Percentiles rank a stretch among this genome's conserved stretches.
These are phyloP conservation scores for Tapera naevia DNA, from an alignment of 2,797 vertebrate genomes.

Conservation along the genomic window DNA sequence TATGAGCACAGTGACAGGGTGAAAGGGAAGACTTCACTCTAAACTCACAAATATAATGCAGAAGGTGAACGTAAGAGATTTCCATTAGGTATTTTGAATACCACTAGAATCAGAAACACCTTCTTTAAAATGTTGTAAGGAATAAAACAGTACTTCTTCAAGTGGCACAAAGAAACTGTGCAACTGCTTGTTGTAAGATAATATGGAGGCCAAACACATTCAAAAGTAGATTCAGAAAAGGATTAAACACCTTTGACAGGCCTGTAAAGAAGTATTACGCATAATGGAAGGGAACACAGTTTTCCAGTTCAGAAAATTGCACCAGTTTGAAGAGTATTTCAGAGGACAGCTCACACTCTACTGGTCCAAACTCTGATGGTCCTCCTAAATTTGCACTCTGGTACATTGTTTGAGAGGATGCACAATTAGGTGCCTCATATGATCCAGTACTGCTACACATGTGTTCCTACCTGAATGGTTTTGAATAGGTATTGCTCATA, in stretches of 20 bases:
- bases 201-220: neutral
- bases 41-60: neutral
- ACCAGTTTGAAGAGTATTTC: neutral
- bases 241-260: neutral
- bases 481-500: neutral
- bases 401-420: neutral
- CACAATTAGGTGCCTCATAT: rapidly evolving
- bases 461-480: neutral
- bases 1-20: neutral
- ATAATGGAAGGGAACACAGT: neutral
- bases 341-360: neutral
- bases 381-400: neutral
- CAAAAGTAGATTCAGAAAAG: neutral
- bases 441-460: neutral
- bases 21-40: neutral
- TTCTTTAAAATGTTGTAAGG: neutral
- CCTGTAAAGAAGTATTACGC: neutral
- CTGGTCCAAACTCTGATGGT: neutral
- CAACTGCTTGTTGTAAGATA: neutral
- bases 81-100: neutral
- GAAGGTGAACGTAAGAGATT: neutral
- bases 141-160: neutral
- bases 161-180: neutral
- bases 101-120: neutral
- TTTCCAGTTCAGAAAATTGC: neutral